Evolutionary conservation across 2,113 vertebrate genomes (phyloP).

Genomic region (Polypterus bichir): DNA sequence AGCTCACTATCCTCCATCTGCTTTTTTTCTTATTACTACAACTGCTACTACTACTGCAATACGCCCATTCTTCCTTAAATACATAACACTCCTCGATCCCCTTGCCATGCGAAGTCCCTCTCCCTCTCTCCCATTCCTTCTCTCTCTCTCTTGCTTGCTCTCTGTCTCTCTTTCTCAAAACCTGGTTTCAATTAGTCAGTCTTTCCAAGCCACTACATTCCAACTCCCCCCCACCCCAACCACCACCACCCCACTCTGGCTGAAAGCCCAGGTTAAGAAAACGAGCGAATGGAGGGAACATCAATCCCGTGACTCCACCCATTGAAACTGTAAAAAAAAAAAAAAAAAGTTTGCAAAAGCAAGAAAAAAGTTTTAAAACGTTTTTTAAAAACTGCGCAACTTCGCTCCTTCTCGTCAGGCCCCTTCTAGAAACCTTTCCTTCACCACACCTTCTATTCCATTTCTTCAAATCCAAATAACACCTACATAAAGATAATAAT

Average conservation of each 20-base stretch:
- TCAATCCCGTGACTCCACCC: slow-evolving; percentile 12
- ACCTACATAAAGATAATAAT: too few species aligned
- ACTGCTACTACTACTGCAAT: not conserved
- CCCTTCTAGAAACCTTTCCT: too few species aligned
- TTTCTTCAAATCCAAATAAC: too few species aligned
- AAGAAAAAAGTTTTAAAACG: too few species aligned
- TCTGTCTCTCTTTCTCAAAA: slow-evolving; percentile 38
- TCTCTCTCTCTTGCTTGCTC: slow-evolving; percentile 16
- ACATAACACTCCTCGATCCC: not conserved
- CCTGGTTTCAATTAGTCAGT: slow-evolving; percentile 69
- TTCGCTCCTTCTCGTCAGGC: too few species aligned
- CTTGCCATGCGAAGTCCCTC: not conserved
- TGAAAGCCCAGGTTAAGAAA: slow-evolving; percentile 34
- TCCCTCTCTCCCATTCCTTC: slow-evolving; percentile 1
- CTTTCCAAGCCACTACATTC: slow-evolving; percentile 71
- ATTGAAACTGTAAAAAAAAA: not conserved
- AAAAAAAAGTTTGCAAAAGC: too few species aligned
- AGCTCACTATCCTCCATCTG: not conserved
- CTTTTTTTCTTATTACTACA: not conserved
- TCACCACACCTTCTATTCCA: too few species aligned
- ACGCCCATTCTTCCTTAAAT: not conserved
- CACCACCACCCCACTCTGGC: slow-evolving; percentile 35
- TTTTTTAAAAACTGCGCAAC: too few species aligned
- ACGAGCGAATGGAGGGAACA: slow-evolving; percentile 23
- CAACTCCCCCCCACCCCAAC: slow-evolving; percentile 41